phyloP scores from a whole-genome alignment of 1,140 invertebrate species.

The Cotesia vestalis region DNA sequence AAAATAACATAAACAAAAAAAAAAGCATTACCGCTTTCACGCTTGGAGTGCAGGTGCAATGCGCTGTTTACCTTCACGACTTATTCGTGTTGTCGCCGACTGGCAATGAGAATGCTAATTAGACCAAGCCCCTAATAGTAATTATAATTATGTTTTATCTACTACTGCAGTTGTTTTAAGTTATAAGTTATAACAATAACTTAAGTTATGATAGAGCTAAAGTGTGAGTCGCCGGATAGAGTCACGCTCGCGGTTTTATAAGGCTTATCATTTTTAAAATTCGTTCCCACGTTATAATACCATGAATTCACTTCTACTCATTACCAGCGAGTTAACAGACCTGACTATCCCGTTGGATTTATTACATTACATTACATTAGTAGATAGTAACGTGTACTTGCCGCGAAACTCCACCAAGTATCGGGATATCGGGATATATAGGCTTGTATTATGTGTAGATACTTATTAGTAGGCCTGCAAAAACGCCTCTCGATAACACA shows the following conservation, averaged over 20 bases:
- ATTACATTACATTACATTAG: not conserved
- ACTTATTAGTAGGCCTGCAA: constrained; percentile 22
- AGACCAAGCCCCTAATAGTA: not conserved
- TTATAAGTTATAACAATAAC: too few relatives aligned
- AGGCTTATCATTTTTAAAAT: too few relatives aligned
- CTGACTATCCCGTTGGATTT: too few relatives aligned
- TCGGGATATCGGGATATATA: not conserved
- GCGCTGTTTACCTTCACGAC: constrained; percentile 15
- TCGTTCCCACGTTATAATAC: too few relatives aligned
- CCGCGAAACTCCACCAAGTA: not conserved
- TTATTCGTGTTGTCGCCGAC: constrained; percentile 12
- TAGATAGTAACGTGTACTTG: not conserved
- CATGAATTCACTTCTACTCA: not conserved
- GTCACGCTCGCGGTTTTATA: too few relatives aligned
- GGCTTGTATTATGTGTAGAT: constrained; percentile 22
- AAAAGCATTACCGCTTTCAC: constrained; percentile 18
- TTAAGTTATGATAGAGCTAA: not conserved
- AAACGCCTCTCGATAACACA: constrained; percentile 15
- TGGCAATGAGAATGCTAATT: constrained; percentile 31
- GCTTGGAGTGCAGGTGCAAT: constrained; percentile 24
- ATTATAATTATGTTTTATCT: constrained; percentile 21
- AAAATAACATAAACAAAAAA: not conserved
- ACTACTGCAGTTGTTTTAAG: not conserved
- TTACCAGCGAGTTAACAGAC: too few relatives aligned
- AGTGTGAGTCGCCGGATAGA: too few relatives aligned